Conservation (phyloP, 2,797 vertebrate genomes). For the Melanotaenia maccullochi region DNA sequence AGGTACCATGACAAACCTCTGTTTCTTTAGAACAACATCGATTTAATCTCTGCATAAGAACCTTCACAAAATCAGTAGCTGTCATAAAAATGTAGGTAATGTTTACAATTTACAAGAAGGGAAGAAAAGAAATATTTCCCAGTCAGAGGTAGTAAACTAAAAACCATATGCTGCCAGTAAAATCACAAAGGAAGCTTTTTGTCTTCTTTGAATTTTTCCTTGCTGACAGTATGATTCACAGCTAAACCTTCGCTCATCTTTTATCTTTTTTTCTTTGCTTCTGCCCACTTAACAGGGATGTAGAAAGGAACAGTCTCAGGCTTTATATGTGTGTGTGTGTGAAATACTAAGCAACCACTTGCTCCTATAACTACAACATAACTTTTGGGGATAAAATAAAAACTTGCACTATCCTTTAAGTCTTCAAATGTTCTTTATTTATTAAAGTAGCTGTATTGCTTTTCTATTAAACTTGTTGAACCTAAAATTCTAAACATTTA, state of each 20-base stretch:
- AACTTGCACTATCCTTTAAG: not conserved
- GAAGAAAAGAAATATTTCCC: not conserved
- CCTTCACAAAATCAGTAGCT: conserved; percentile 7
- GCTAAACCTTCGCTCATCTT: conserved; percentile 26
- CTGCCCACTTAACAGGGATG: conserved; percentile 16
- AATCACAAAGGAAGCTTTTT: conserved; percentile 16
- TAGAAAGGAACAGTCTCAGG: conserved; percentile 4
- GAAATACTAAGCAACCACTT: not conserved
- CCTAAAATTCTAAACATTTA: not conserved
- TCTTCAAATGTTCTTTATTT: not conserved
- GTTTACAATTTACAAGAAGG: not conserved
- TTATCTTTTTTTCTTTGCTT: conserved; percentile 28
- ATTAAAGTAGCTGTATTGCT: not conserved
- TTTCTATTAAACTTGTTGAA: not conserved
- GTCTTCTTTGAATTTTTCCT: conserved; percentile 38
- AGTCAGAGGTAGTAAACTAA: not conserved
- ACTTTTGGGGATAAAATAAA: not conserved
- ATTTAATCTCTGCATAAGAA: not conserved
- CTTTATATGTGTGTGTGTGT: conserved; percentile 8
- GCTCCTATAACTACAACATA: conserved; percentile 5
- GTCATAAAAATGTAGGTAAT: not conserved
- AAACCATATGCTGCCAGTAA: not conserved
- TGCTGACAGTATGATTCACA: conserved; percentile 24
- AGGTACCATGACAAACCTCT: not conserved
- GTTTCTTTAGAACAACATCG: not conserved